Base-by-base conservation (phyloP, 1,140 invertebrate species). In the Asbolus verrucosus region DNA sequence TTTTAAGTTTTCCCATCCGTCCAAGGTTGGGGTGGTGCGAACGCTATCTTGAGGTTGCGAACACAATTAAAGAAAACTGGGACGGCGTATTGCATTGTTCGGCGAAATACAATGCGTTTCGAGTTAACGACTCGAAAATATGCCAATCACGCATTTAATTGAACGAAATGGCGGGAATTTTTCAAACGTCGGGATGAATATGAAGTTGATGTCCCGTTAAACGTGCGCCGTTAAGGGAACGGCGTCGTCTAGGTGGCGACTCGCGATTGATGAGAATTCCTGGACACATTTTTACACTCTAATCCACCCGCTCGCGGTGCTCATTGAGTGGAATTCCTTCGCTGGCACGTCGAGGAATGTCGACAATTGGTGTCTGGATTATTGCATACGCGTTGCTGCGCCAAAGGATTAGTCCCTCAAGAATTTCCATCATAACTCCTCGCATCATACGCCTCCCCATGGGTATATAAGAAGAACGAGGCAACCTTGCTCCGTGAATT, bases 331-430 rank as follows among this genome's bases (percentile, higher is more conserved):
- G 41, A 54, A 54, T 54, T 54, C 46, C 46, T 27, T 27, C n/a
- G 46, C 46, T 19, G 19, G 6, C 19, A 24, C 46, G 46, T 13
- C n/a, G 11, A 24, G 46, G 46, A 54, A 54, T 54, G 46, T 6
- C 18, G 18, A 54, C 46, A 27, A 54, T 54, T 54, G 46, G 41
- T 21, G 46, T 27, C 46, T 11, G 46, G 46, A 54, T 54, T 54
- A 54, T 54, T 54, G 46, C 46, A 54, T 54, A 54, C 46, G 46
- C n/a, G n/a, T n/a, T n/a, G n/a, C n/a, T n/a, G 24, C 46, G 46
- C 46, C 46, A 54, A 54, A 54, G 24, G 46, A 54, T 54, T 54
- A 54, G 46, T 54, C 46, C 19, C 46, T 24, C 46, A 54, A 54
- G 46, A 54, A 54, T 54, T 54, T 54, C 27, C 46, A 54, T 54